Evolutionary conservation across 2,888 invertebrate species (phyloP).

Genomic region (Leptarthrus brevirostris): DNA sequence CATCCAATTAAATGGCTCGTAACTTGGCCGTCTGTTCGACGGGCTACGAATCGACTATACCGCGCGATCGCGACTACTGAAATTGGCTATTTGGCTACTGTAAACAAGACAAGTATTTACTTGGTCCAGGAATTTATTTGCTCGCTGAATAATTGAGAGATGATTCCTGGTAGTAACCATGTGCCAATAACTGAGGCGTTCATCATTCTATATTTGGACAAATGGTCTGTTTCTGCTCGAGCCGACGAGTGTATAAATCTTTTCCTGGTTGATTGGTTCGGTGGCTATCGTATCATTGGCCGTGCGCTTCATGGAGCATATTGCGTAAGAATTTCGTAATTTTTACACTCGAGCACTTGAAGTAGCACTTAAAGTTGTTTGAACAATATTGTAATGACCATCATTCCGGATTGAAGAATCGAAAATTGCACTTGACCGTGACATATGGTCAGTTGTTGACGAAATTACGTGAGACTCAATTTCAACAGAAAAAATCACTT

Average conservation of each 20-base stretch:
- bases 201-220: constrained; percentile 29
- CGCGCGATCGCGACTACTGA: background rate
- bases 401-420: too few species aligned
- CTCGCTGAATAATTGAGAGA: constrained; percentile 37
- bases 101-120: constrained; percentile 39
- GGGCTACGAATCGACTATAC: background rate
- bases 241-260: background rate
- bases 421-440: too few species aligned
- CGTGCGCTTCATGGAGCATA: background rate
- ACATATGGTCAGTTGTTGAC: too few species aligned
- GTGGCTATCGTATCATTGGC: background rate
- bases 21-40: background rate
- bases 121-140: constrained; percentile 40
- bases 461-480: too few species aligned
- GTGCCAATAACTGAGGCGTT: constrained; percentile 21
- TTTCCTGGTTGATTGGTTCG: background rate
- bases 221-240: background rate
- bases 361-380: too few species aligned
- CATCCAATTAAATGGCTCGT: constrained; percentile 34
- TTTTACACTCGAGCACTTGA: too few species aligned
- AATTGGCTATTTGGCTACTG: too few species aligned
- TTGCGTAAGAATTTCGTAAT: constrained; percentile 3
- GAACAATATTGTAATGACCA: too few species aligned
- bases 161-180: constrained; percentile 18
- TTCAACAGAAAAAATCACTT: too few species aligned